Base-by-base conservation (phyloP, 2,888 invertebrate genomes). In the Eupsilia transversa region DNA sequence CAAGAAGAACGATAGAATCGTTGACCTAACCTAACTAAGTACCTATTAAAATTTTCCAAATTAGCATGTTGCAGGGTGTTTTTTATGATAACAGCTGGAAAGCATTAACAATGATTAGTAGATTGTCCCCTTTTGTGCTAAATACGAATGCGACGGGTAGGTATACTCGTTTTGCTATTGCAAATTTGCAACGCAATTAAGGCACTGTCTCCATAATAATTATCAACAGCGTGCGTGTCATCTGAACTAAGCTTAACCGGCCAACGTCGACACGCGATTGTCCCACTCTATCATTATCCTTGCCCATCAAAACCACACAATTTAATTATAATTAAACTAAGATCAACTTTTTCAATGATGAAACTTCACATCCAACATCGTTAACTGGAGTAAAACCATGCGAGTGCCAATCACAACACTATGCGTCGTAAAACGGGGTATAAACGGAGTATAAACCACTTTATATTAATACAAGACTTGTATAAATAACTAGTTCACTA, bases 331-430 rank as follows among this genome's bases (percentile, higher is more conserved):
- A 75, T 74, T 17, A 57, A 72, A 77, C 64, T 64, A 69, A 61
- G 43, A 74, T 68, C 43, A 78, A 72, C 61, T 66, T 82, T 75
- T 73, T 79, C 46, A 71, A 77, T 73, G 66, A 61, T 35, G 20
- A 60, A 83, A 67, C 72, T 77, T 59, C 17, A 49, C 60, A 61
- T 17, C 30, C 23, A 70, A 46, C 75, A 63, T 89, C 90, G 89
- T 92, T 60, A 79, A 54, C 65, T 20, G 33, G n/a, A 33, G 49
- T 49, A 49, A 33, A 65, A 65, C 66, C 69, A 76, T 79, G 74
- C 79, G 88, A 92, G 90, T 91, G 90, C 89, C 92, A 92, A 92
- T 92, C 91, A 91, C 89, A 88, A 87, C 87, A 87, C 89, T 81
- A 83, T 75, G 65, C 74, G 73, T 87, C 88, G 84, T 90, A 89